These are phyloP conservation scores for Capricornis sumatraensis DNA, from an alignment of 2,113 vertebrate genomes.

Conservation along the genomic window DNA sequence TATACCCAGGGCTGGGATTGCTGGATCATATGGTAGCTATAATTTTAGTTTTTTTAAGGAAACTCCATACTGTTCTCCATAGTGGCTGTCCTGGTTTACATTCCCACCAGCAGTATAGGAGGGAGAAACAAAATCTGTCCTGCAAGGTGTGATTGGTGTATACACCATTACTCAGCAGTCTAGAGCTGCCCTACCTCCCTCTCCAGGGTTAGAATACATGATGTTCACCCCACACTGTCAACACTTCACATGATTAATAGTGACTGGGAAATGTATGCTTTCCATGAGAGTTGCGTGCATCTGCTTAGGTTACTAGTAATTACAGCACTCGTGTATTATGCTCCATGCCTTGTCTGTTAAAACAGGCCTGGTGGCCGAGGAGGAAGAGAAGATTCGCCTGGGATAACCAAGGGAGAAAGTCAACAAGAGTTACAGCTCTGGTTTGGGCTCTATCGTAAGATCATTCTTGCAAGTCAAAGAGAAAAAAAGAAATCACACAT, in stretches of 20 bases:
- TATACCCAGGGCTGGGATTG: not conserved
- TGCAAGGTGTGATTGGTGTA: slow-evolving; percentile 33
- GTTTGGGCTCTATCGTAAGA: not conserved
- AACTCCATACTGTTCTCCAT: not conserved
- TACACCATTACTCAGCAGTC: slow-evolving; percentile 45
- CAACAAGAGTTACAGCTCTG: not conserved
- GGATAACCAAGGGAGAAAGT: not conserved
- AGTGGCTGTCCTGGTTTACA: not conserved
- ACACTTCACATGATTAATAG: slow-evolving; percentile 65
- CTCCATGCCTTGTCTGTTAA: not conserved
- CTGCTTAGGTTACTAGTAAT: slow-evolving; percentile 64
- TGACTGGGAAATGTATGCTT: slow-evolving; percentile 56
- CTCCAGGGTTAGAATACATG: slow-evolving; percentile 1
- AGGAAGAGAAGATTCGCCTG: not conserved
- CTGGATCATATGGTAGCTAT: not conserved
- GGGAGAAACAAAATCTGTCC: not conserved
- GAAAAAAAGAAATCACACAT: not conserved
- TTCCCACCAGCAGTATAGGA: not conserved
- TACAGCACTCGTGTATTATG: not conserved
- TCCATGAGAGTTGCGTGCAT: slow-evolving; percentile 42
- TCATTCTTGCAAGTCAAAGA: not conserved
- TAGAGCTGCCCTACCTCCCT: slow-evolving; percentile 1
- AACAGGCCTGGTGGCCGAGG: not conserved
- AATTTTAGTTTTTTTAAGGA: not conserved
- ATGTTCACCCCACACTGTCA: slow-evolving; percentile 11